A percentile compares a stretch with the other conserved stretches of the same genome.
phyloP scores from a whole-genome alignment of 2,797 vertebrate genomes.

The Odontamblyopus rebecca region DNA sequence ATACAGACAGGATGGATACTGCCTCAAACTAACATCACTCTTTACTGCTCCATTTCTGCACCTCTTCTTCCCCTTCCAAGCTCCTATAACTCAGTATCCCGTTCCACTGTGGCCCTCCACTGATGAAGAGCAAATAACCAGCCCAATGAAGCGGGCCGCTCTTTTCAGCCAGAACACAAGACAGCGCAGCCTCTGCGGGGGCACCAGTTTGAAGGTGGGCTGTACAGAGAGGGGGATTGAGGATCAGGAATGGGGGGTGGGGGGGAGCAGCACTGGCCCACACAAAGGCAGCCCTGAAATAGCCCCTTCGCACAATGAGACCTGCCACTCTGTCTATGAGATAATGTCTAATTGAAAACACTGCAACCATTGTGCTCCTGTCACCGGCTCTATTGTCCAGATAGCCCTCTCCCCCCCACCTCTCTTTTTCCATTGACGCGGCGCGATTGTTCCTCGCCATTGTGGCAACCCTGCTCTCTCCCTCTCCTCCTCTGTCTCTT shows the following conservation, averaged over 20 bases:
- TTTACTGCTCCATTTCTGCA: background rate
- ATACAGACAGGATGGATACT: background rate
- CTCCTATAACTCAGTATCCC: constrained; percentile 24
- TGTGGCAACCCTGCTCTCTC: constrained; percentile 81
- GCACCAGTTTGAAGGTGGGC: constrained; percentile 26
- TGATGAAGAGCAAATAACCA: constrained; percentile 64
- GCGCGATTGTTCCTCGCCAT: constrained; percentile 96
- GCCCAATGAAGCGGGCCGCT: constrained; percentile 53
- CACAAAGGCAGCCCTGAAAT: constrained; percentile 99
- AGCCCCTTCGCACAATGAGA: constrained; percentile 90
- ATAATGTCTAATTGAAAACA: constrained; percentile 99
- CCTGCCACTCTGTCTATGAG: constrained; percentile 99
- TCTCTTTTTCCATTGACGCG: constrained; percentile 92
- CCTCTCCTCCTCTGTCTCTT: constrained; percentile 69
- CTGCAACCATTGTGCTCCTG: constrained; percentile 96
- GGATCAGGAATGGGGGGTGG: constrained; percentile 53
- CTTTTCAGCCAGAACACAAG: constrained; percentile 44
- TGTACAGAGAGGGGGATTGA: constrained; percentile 33
- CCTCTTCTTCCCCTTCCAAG: constrained; percentile 10
- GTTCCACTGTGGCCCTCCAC: constrained; percentile 50
- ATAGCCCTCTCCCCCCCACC: constrained; percentile 67
- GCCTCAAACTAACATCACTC: background rate
- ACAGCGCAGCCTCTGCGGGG: constrained; percentile 64
- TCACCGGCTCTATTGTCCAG: constrained; percentile 97
- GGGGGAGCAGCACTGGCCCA: constrained; percentile 87